phyloP scores from a whole-genome alignment of 2,113 vertebrate genomes.

The Scortum barcoo region DNA sequence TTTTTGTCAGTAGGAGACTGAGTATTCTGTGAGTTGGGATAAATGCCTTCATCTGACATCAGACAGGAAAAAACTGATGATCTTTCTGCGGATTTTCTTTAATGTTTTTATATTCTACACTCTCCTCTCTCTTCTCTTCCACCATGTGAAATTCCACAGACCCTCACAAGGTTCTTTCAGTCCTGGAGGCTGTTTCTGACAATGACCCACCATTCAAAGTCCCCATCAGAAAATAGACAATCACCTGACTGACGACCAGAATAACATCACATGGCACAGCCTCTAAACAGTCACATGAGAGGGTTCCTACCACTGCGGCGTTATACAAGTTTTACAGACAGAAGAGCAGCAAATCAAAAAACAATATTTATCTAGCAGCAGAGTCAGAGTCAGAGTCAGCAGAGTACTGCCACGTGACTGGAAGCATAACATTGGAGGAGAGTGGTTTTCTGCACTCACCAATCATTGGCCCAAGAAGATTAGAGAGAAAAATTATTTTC shows the following conservation, averaged over 20 bases:
- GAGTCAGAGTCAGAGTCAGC: too few species aligned
- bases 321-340: not conserved
- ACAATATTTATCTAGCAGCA: not conserved
- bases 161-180: constrained; percentile 54
- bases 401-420: constrained; percentile 34
- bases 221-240: constrained; percentile 47
- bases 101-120: not conserved
- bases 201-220: constrained; percentile 65
- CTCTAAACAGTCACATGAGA: constrained; percentile 56
- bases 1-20: not conserved
- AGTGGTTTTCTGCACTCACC: not conserved
- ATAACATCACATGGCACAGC: constrained; percentile 71
- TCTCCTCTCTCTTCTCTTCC: not conserved
- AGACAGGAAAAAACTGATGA: not conserved
- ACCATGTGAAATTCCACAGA: constrained; percentile 66
- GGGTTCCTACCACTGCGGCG: not conserved
- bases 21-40: not conserved
- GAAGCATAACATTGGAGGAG: not conserved
- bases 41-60: not conserved
- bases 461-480: not conserved
- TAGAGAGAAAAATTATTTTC: not conserved
- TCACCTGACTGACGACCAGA: constrained; percentile 65
- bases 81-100: not conserved
- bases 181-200: constrained; percentile 57
- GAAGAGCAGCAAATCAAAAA: constrained; percentile 7